Conservation (phyloP, 2,797 vertebrate genomes). For the Otolemur crassicaudatus region DNA sequence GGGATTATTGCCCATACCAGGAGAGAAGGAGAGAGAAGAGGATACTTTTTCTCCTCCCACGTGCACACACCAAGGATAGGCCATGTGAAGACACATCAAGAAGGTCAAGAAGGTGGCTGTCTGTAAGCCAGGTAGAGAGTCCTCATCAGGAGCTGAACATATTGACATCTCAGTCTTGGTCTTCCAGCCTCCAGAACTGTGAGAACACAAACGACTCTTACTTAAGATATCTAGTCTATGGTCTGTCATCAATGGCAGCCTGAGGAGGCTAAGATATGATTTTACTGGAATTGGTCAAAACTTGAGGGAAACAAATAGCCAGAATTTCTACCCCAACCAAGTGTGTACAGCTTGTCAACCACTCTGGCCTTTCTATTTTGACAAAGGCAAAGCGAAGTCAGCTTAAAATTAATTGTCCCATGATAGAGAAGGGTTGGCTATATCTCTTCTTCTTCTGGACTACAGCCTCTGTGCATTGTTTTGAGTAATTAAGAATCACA, state of each 20-base stretch:
- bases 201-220: not conserved
- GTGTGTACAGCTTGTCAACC: conserved; percentile 47
- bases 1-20: too few relatives aligned
- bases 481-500: conserved; percentile 70
- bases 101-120: too few relatives aligned
- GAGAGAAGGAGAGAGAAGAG: not conserved
- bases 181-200: not conserved
- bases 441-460: conserved; percentile 73
- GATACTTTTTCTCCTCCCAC: fast-evolving
- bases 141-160: too few relatives aligned
- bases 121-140: not conserved
- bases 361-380: conserved; percentile 60
- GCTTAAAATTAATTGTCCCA: conserved; percentile 78
- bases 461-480: conserved; percentile 52
- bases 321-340: conserved; percentile 64
- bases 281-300: conserved; percentile 71
- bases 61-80: not conserved
- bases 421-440: conserved; percentile 62
- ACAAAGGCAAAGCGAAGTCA: conserved; percentile 20
- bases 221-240: not conserved
- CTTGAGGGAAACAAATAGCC: conserved; percentile 62
- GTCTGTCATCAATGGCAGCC: not conserved
- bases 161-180: too few relatives aligned
- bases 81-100: not conserved
- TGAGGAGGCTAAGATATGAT: not conserved